phyloP scores from a whole-genome alignment of 2,888 invertebrate genomes.

The Sthenelais limicola region DNA sequence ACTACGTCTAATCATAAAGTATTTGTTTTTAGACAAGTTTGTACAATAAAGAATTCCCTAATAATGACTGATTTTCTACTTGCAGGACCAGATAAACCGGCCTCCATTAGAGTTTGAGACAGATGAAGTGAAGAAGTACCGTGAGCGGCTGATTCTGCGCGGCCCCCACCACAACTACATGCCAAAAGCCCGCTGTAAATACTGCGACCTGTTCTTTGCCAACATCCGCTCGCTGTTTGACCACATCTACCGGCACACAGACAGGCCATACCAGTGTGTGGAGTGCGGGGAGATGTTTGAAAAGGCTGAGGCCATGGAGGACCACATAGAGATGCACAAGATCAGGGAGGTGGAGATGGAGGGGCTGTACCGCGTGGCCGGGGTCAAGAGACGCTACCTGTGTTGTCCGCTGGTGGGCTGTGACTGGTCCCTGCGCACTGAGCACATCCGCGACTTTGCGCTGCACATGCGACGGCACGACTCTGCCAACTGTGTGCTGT shows the following conservation, averaged over 20 bases:
- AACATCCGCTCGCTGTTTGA: not conserved
- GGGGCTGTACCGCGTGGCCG: not conserved
- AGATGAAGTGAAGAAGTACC: not conserved
- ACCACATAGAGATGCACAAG: slow-evolving; percentile 9
- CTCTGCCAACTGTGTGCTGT: slow-evolving; percentile 10
- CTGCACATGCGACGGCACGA: slow-evolving; percentile 12
- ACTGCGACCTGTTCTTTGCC: slow-evolving; percentile 30
- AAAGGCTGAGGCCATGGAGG: slow-evolving; percentile 16
- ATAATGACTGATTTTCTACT: no score
- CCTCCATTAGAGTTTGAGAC: slow-evolving; percentile 10
- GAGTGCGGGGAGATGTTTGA: slow-evolving; percentile 23
- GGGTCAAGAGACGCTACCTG: slow-evolving; percentile 1
- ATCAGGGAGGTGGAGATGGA: not conserved
- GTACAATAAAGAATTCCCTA: no score
- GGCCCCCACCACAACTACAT: slow-evolving; percentile 34
- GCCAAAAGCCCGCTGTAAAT: slow-evolving; percentile 32
- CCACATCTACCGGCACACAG: slow-evolving; percentile 23
- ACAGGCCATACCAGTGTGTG: slow-evolving; percentile 30
- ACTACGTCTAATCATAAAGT: no score
- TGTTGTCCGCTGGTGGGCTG: slow-evolving; percentile 5
- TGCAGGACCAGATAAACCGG: slow-evolving; percentile 1
- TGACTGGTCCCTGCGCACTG: not conserved
- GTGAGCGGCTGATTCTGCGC: slow-evolving; percentile 20
- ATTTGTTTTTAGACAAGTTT: no score
- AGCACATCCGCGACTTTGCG: slow-evolving; percentile 12